Percentiles rank a stretch among this genome's conserved stretches.
These are phyloP conservation scores for Drosophila funebris DNA, from an alignment of 1,140 invertebrate genomes.

Conservation along the genomic window DNA sequence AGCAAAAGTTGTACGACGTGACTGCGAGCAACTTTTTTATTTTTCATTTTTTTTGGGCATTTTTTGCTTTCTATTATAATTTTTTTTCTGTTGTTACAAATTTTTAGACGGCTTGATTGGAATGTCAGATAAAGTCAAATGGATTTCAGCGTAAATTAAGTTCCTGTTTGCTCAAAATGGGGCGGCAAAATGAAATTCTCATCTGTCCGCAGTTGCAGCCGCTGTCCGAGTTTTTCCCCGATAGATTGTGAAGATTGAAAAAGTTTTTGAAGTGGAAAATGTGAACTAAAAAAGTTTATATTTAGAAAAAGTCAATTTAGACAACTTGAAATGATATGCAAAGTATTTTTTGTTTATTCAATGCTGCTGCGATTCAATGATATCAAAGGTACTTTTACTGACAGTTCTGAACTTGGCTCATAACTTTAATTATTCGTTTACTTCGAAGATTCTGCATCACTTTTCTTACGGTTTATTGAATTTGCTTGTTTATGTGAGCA, in stretches of 20 bases:
- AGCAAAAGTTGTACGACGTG: slow-evolving; percentile 79
- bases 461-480: no score
- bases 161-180: slow-evolving; percentile 55
- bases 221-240: slow-evolving; percentile 25
- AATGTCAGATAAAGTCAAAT: slow-evolving; percentile 83
- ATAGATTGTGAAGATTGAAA: slow-evolving; percentile 34
- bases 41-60: slow-evolving; percentile 40
- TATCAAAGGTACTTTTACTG: no score
- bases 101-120: slow-evolving; percentile 81
- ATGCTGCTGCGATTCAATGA: no score
- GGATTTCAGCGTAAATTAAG: slow-evolving; percentile 83
- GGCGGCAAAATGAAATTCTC: slow-evolving; percentile 56
- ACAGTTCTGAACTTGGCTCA: no score
- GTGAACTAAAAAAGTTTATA: background rate
- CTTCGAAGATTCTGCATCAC: no score
- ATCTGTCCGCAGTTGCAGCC: slow-evolving; percentile 38
- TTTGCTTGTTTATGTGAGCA: background rate
- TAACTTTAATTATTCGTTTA: no score
- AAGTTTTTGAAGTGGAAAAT: slow-evolving; percentile 25
- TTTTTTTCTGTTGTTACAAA: slow-evolving; percentile 70
- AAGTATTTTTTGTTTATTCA: background rate
- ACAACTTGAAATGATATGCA: background rate
- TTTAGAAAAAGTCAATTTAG: background rate
- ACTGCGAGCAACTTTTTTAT: slow-evolving; percentile 61
- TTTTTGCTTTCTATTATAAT: slow-evolving; percentile 48